Conservation (phyloP, 1,140 invertebrate species). For the Ptiloglossa arizonensis region DNA sequence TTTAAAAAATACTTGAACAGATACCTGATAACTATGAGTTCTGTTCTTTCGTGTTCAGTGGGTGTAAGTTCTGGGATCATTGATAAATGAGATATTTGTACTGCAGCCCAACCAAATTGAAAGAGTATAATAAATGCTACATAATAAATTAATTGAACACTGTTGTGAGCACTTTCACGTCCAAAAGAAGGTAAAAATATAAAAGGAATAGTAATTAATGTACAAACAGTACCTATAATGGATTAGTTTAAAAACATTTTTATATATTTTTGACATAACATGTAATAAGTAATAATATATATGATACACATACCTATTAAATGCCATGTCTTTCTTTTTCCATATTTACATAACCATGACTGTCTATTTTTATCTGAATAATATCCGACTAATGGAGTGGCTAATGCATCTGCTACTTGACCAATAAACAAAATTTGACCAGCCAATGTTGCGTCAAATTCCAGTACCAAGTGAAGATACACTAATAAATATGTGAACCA, state of each 20-base stretch:
- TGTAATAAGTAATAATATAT: conserved; percentile 11
- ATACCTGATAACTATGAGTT: conserved; percentile 93
- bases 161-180: conserved; percentile 86
- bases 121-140: conserved; percentile 95
- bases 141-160: conserved; percentile 93
- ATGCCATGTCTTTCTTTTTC: conserved; percentile 95
- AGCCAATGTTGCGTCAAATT: conserved; percentile 88
- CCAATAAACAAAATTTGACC: conserved; percentile 92
- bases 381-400: conserved; percentile 94
- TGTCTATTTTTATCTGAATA: conserved; percentile 90
- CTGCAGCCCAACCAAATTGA: conserved; percentile 97
- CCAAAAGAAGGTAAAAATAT: conserved; percentile 92
- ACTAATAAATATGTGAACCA: conserved; percentile 99
- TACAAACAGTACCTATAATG: conserved; percentile 87
- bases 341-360: conserved; percentile 87
- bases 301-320: conserved; percentile 86
- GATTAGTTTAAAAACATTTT: conserved; percentile 4
- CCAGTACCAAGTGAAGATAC: conserved; percentile 93
- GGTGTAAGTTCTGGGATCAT: conserved; percentile 89
- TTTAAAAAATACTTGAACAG: conserved; percentile 23
- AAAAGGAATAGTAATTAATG: conserved; percentile 92
- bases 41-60: conserved; percentile 90
- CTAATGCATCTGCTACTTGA: conserved; percentile 94
- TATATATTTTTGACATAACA: not conserved
- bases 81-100: conserved; percentile 97